A percentile compares a stretch with the other conserved stretches of the same genome.
Evolutionary conservation across 2,888 invertebrate species (phyloP).

Genomic region (Drosophila pegasa): DNA sequence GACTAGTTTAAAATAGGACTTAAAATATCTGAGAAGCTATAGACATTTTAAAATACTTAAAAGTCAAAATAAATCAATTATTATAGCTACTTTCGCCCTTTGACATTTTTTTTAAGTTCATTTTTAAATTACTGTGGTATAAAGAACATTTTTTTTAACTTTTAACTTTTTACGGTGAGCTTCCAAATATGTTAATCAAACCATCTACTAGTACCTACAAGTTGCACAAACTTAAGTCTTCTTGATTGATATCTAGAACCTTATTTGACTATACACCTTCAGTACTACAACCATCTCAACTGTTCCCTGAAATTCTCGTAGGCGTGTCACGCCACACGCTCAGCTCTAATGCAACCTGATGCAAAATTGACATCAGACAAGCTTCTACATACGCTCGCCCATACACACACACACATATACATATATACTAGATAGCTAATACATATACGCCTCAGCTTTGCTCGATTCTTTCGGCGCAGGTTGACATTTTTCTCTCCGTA

Average conservation of each 20-base stretch:
- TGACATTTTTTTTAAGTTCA: no score
- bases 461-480: constrained; percentile 35
- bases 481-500: constrained; percentile 54
- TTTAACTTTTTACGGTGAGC: no score
- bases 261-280: not conserved
- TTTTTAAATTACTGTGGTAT: no score
- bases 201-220: no score
- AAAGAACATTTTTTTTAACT: no score
- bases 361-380: constrained; percentile 4
- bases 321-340: constrained; percentile 8
- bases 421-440: not conserved
- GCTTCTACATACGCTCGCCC: constrained; percentile 1
- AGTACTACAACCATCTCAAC: not conserved
- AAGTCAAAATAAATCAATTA: no score
- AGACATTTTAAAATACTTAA: no score
- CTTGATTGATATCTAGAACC: not conserved
- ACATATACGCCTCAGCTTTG: constrained; percentile 1
- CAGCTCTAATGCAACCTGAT: not conserved
- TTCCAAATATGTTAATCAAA: no score
- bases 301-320: not conserved
- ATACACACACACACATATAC: not conserved
- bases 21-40: no score
- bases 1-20: no score
- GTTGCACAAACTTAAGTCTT: no score
- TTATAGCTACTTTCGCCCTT: no score